phyloP scores from a whole-genome alignment of 2,113 vertebrate genomes.

The Epinephelus cyanopodus region DNA sequence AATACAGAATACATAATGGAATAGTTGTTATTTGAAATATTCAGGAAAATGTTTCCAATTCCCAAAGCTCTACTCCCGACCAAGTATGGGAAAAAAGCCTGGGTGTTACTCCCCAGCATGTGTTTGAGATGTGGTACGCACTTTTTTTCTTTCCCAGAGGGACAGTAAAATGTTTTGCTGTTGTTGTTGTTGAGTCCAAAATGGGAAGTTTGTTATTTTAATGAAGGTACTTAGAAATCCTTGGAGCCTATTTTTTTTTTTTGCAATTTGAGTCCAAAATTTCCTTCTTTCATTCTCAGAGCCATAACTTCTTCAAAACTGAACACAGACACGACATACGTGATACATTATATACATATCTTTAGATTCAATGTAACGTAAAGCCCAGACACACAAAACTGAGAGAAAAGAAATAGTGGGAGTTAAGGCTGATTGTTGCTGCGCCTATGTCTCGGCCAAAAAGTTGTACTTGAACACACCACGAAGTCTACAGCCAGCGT shows the following conservation, averaged over 20 bases:
- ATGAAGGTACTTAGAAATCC: background rate
- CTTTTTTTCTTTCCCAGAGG: background rate
- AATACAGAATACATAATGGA: too few species aligned
- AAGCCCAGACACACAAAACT: too few species aligned
- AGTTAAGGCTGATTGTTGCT: too few species aligned
- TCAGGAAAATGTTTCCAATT: background rate
- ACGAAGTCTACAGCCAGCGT: too few species aligned
- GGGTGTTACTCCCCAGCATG: background rate
- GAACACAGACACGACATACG: background rate
- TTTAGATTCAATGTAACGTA: background rate
- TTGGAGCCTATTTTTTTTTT: too few species aligned
- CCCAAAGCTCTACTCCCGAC: background rate
- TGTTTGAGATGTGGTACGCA: background rate
- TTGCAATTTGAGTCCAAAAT: background rate
- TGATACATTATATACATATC: background rate
- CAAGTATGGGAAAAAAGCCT: background rate
- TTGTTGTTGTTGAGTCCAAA: too few species aligned
- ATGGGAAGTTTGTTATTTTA: too few species aligned
- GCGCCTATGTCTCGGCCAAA: too few species aligned
- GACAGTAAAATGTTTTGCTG: background rate
- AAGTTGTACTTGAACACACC: too few species aligned
- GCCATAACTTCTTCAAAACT: background rate
- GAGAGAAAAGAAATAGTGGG: too few species aligned
- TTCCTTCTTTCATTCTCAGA: background rate
- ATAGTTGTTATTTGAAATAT: background rate